phyloP scores from a whole-genome alignment of 2,797 vertebrate species.

The Corythornis leucogaster region DNA sequence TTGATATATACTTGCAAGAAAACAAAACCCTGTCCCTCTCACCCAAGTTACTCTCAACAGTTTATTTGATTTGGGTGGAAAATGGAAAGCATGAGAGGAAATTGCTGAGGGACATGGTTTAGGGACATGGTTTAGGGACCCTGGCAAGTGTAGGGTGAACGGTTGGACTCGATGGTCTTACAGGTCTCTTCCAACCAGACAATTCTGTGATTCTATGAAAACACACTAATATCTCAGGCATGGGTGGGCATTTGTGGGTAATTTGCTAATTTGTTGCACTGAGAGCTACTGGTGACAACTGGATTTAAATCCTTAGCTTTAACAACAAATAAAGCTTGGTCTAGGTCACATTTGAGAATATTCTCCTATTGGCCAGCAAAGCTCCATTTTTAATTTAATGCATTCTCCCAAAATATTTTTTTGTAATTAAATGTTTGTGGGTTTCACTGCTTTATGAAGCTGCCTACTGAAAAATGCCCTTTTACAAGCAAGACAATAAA shows the following conservation, averaged over 20 bases:
- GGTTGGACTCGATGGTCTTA: no score
- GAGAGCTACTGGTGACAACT: background rate
- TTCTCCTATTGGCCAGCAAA: background rate
- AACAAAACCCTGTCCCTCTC: background rate
- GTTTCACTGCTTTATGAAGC: background rate
- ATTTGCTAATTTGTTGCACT: background rate
- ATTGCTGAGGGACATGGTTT: no score
- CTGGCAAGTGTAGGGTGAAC: no score
- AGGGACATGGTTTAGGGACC: no score
- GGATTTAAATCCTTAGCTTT: background rate
- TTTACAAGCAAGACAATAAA: background rate
- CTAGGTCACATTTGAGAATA: background rate
- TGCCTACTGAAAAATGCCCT: background rate
- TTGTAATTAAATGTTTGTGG: background rate
- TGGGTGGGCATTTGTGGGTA: background rate
- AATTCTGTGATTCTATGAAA: no score
- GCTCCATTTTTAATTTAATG: background rate
- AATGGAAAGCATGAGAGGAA: rapidly evolving
- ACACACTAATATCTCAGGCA: background rate
- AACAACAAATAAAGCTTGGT: background rate
- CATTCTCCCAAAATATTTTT: background rate
- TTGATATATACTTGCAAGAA: background rate
- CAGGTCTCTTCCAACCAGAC: no score
- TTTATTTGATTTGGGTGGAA: background rate
- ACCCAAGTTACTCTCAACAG: background rate